Evolutionary conservation across 2,113 vertebrate genomes (phyloP).

Genomic region (Cranoglanis bouderius): DNA sequence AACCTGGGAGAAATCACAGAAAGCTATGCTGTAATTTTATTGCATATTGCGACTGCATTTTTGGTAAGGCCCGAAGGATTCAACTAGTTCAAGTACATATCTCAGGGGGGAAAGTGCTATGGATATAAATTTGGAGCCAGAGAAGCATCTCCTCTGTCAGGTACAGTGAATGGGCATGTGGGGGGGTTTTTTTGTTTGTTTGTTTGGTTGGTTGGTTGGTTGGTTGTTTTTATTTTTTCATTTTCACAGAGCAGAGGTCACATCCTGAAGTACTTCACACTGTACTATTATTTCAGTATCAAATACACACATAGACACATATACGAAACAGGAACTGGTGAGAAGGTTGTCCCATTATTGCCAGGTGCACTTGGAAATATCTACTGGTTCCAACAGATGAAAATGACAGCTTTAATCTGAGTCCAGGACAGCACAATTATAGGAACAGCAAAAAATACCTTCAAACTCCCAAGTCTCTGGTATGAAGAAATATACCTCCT

Average conservation of each 20-base stretch:
- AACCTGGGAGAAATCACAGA: neutral
- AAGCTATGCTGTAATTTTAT: neutral
- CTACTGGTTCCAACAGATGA: neutral
- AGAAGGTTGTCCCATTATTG: neutral
- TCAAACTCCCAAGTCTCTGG: neutral
- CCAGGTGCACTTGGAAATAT: neutral
- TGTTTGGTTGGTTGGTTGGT: too few relatives aligned
- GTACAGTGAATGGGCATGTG: neutral
- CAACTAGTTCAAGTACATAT: too few relatives aligned
- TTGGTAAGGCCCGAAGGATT: neutral
- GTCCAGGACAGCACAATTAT: neutral
- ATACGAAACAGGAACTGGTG: neutral
- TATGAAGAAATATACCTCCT: neutral
- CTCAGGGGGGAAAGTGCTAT: neutral
- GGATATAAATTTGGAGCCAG: neutral
- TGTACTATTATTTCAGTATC: neutral
- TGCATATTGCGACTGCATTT: neutral
- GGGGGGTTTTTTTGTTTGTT: neutral
- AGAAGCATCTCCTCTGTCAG: neutral
- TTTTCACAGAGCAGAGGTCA: neutral
- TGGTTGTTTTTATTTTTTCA: neutral
- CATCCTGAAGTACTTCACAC: neutral
- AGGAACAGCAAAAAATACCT: neutral
- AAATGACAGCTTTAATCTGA: constrained; percentile 8
- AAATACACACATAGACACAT: neutral